Evolutionary conservation across 2,888 invertebrate genomes (phyloP).

Genomic region (Drosophila robusta): DNA sequence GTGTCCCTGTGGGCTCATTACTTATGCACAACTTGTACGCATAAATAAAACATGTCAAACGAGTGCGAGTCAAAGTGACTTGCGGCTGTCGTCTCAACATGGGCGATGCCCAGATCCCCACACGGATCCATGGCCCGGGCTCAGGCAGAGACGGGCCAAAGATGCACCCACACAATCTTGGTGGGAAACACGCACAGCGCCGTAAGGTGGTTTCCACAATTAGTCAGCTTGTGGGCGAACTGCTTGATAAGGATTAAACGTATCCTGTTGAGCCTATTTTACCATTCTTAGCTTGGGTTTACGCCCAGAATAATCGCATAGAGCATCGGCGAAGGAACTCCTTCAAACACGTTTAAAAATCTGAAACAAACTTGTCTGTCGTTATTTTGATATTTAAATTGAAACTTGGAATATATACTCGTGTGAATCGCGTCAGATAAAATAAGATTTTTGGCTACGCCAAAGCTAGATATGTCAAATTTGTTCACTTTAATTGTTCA

Average conservation of each 20-base stretch:
- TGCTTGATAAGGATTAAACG: background rate
- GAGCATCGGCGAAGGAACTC: no score
- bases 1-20: slow-evolving; percentile 54
- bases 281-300: background rate
- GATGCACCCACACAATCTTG: background rate
- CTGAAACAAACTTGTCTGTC: no score
- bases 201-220: slow-evolving; percentile 29
- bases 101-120: slow-evolving; percentile 21
- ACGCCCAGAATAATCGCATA: no score
- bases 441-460: no score
- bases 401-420: no score
- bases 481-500: no score
- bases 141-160: background rate
- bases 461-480: no score
- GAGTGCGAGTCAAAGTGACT: slow-evolving; percentile 53
- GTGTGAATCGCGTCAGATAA: no score
- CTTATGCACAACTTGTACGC: slow-evolving; percentile 80
- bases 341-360: no score
- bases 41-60: slow-evolving; percentile 80
- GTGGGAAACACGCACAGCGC: slow-evolving; percentile 39
- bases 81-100: slow-evolving; percentile 44
- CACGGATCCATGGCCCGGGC: background rate
- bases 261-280: background rate
- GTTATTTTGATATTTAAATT: no score
- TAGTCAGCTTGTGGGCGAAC: slow-evolving; percentile 22